These are phyloP conservation scores for Drosophila micromelanica DNA, from an alignment of 1,140 invertebrate genomes.

Conservation along the genomic window DNA sequence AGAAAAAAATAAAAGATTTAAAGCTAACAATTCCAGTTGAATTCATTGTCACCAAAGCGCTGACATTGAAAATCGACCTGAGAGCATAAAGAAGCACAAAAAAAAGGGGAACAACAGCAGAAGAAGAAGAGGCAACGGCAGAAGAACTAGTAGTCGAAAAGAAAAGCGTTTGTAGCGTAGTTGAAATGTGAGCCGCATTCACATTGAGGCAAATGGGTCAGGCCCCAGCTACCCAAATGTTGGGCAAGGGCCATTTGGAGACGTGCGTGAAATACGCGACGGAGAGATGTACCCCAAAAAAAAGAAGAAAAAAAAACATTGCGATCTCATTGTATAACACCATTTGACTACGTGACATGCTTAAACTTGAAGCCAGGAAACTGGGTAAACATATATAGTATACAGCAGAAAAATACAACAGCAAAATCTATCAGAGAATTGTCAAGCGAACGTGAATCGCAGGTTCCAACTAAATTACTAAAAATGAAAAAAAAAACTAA, in stretches of 20 bases:
- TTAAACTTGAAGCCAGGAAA: conserved; percentile 14
- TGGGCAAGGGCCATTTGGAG: conserved; percentile 65
- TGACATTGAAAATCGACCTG: conserved; percentile 71
- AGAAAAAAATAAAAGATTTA: conserved; percentile 16
- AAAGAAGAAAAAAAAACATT: conserved; percentile 19
- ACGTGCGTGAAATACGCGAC: conserved; percentile 48
- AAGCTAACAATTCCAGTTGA: conserved; percentile 47
- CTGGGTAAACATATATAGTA: conserved; percentile 2
- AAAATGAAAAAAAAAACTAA: too few relatives aligned
- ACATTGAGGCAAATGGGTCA: conserved; percentile 78
- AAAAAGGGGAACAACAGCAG: conserved; percentile 16
- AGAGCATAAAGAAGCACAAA: conserved; percentile 18
- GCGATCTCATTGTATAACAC: conserved; percentile 42
- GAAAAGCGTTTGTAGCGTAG: conserved; percentile 13
- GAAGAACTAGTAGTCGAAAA: conserved; percentile 5
- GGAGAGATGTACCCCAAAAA: conserved; percentile 14
- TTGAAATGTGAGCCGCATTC: conserved; percentile 68
- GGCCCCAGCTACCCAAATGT: conserved; percentile 45
- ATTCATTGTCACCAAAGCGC: conserved; percentile 67
- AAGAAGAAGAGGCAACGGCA: conserved; percentile 2
- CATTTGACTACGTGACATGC: conserved; percentile 21
- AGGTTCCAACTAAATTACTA: too few relatives aligned
- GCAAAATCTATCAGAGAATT: too few relatives aligned
- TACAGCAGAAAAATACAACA: too few relatives aligned
- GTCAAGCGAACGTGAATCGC: too few relatives aligned